Base-by-base conservation (phyloP, 2,113 vertebrate species). In the Lagenorhynchus albirostris region DNA sequence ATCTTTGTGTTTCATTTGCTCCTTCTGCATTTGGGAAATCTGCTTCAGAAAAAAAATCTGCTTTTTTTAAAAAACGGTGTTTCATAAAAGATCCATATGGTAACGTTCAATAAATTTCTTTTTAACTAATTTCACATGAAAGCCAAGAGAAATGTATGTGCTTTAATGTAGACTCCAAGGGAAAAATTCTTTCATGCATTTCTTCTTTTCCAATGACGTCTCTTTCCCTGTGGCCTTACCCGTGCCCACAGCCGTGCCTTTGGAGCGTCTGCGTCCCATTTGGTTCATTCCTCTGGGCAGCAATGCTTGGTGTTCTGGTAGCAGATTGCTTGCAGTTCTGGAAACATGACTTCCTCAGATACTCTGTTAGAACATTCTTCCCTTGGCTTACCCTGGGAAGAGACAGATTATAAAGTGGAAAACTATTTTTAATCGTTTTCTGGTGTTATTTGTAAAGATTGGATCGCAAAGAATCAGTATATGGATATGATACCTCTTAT, bases 91-190 rank as follows among this genome's bases (percentile, higher is more conserved):
- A 29, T 60, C 83, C 44, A 25, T n/a, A 38, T 26, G 13, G 50
- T 36, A 76, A 63, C 79, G 38, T 44, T 47, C 53, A 44, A 23
- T 93, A 76, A n/a, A 53, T 85, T 79, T 80, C 29, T 73, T 26
- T 86, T 50, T 41, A 83, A 94, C 33, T 31, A 68, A 89, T 96
- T 93, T 94, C 50, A 5, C n/a, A 14, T n/a, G 25, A 68, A 93
- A 93, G 14, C 12, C n/a, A 60, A 85, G 63, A 89, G 38, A 53
- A 77, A 67, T 38, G 14, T 11, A 12, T 8, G 17, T 63, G 4
- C 87, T 44, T 77, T 73, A 25, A 26, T 26, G n/a, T 29, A 89
- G 60, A 62, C 25, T 67, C 21, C 38, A n/a, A 50, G 33, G 26
- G 20, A 1, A 18, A 23, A 14, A 13, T 18, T 47, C 36, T 41